Conservation (phyloP, 1,140 invertebrate genomes). For the Drosophila bocki region DNA sequence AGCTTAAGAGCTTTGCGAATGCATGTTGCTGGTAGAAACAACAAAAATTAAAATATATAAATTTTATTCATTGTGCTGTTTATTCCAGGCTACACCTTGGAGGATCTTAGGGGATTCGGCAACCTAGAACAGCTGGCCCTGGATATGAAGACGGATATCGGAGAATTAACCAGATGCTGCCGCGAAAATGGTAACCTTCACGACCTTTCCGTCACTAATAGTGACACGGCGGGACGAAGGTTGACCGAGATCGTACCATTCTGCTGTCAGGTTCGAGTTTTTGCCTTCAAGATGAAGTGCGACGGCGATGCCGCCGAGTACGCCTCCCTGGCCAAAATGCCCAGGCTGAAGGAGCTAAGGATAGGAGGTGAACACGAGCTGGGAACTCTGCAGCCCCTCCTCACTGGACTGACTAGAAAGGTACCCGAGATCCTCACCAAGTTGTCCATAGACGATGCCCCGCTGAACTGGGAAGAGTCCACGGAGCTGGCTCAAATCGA, state of each 20-base stretch:
- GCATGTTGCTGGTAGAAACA: not conserved
- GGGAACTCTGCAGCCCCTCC: constrained; percentile 1
- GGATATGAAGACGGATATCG: constrained; percentile 7
- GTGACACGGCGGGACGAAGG: not conserved
- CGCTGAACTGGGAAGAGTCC: not conserved
- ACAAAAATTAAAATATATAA: not conserved
- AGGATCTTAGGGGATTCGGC: constrained; percentile 1
- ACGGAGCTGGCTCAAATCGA: constrained; percentile 1
- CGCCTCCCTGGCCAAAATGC: constrained; percentile 1
- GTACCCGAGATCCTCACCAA: not conserved
- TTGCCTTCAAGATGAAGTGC: constrained; percentile 3
- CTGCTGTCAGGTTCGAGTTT: not conserved
- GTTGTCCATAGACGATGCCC: not conserved
- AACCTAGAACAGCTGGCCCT: not conserved
- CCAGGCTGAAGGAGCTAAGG: not conserved
- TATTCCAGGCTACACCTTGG: constrained; percentile 6
- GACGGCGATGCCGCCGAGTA: constrained; percentile 4
- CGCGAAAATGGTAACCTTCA: not conserved
- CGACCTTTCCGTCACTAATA: not conserved
- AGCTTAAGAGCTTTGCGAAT: constrained; percentile 4
- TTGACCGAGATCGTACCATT: constrained; percentile 8
- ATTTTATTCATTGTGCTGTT: no score
- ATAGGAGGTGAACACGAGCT: constrained; percentile 2
- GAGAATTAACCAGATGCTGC: constrained; percentile 3
- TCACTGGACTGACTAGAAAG: not conserved